Base-by-base conservation (phyloP, 2,888 invertebrate genomes). In the Coremacera marginata region DNA sequence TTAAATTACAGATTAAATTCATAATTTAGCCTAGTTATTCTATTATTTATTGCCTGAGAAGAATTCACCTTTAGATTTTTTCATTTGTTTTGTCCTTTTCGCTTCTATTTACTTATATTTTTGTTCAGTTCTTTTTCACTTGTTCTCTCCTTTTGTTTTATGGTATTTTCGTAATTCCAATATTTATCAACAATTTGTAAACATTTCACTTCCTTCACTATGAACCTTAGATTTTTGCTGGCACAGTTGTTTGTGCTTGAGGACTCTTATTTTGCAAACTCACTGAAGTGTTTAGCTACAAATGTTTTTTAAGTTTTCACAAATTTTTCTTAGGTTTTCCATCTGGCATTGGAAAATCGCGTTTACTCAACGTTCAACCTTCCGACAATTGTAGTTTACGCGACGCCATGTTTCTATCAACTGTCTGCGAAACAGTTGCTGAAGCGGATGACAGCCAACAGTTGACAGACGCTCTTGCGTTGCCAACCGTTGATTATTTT, bases 331-430 rank as follows among this genome's bases (percentile, higher is more conserved):
- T 49, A 16, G 27, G 19, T 25, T 57, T 9, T 37, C 14, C 37
- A 27, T 55, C 22, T 55, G 57, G 57, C 44, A 44, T 44, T 60
- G 60, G 7, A 19, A 25, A 72, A 72, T 72, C 14, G 25, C 22
- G 63, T 55, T 67, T 57, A 19, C 44, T 37, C 57, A 55, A 14
- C 2, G 19, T 11, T 49, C 22, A 63, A 22, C 27, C 44, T 22
- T 72, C 73, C 76, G 78, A 60, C 16, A 65, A 31, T 31, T 55
- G 31, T 22, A 76, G 37, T 71, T 77, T 71, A 73, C 63, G 44
- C 65, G 44, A 77, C 79, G 77, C 79, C 79, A 79, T 77, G 31
- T 77, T 79, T 72, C 62, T 74, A 71, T 51, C 75, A 79, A 79
- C 77, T 79, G 77, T 70, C 75, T 70, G 19, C 49, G 31, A 44